These are phyloP conservation scores for Cydia fagiglandana DNA, from an alignment of 1,140 invertebrate species.

Conservation along the genomic window DNA sequence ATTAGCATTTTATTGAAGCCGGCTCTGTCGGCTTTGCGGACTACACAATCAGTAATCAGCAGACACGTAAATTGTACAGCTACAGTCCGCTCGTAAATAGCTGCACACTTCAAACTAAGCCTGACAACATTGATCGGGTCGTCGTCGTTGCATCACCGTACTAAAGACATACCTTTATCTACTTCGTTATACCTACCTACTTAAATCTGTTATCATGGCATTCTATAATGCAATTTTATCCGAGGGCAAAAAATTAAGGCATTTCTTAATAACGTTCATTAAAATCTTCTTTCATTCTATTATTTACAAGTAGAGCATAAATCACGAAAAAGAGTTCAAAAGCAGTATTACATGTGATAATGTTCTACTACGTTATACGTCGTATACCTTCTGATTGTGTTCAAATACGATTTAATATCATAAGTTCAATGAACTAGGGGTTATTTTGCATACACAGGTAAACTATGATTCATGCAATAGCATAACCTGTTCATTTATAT, in stretches of 20 bases:
- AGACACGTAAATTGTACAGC: slow-evolving; percentile 49
- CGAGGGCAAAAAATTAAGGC: no score
- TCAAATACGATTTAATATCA: slow-evolving; percentile 37
- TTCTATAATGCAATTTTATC: neutral
- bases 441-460: neutral
- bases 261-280: no score
- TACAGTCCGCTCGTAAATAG: slow-evolving; percentile 27
- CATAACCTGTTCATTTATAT: neutral
- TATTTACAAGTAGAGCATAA: no score
- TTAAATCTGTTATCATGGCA: neutral
- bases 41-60: slow-evolving; percentile 54
- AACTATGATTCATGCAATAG: neutral
- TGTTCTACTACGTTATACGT: no score
- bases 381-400: neutral
- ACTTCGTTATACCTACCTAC: neutral
- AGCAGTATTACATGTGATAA: no score
- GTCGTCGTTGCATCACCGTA: neutral
- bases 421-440: slow-evolving; percentile 25
- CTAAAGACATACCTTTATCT: neutral
- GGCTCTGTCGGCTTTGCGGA: slow-evolving; percentile 36
- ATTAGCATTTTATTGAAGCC: slow-evolving; percentile 55
- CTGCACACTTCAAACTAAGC: slow-evolving; percentile 28
- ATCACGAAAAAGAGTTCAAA: no score
- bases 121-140: slow-evolving; percentile 2
- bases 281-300: no score